Conservation (phyloP, 2,888 invertebrate genomes). For the Azorinus chamasolen region DNA sequence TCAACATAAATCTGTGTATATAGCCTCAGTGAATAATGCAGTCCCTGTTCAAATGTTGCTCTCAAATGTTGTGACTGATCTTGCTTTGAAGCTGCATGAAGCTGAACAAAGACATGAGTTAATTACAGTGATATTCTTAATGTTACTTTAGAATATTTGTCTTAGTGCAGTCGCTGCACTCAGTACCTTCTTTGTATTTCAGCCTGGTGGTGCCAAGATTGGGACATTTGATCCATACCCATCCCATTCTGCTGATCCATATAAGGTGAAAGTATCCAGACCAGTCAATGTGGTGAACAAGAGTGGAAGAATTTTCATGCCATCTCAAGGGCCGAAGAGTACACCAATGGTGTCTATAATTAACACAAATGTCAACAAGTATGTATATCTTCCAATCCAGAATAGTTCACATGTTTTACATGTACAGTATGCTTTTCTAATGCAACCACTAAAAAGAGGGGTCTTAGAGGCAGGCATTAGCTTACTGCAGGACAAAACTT, state of each 20-base stretch:
- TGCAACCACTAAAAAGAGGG: too few relatives aligned
- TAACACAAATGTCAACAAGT: constrained; percentile 84
- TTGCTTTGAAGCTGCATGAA: too few relatives aligned
- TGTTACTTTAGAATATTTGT: too few relatives aligned
- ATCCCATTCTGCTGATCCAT: constrained; percentile 84
- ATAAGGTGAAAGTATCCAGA: constrained; percentile 76
- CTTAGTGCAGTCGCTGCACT: too few relatives aligned
- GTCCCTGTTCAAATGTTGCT: too few relatives aligned
- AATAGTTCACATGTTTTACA: neutral
- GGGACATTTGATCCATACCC: constrained; percentile 86
- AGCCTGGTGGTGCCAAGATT: constrained; percentile 85
- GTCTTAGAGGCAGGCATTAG: too few relatives aligned
- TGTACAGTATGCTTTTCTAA: neutral
- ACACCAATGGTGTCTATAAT: constrained; percentile 84
- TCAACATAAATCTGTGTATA: too few relatives aligned
- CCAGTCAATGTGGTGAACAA: constrained; percentile 85
- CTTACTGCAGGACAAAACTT: too few relatives aligned
- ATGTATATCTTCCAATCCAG: constrained; percentile 48
- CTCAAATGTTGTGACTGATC: too few relatives aligned
- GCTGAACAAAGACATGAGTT: too few relatives aligned
- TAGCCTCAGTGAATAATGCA: too few relatives aligned
- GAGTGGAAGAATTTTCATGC: constrained; percentile 85
- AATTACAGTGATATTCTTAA: too few relatives aligned
- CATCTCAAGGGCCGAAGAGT: constrained; percentile 84
- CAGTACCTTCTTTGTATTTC: constrained; percentile 14